phyloP scores from a whole-genome alignment of 2,113 vertebrate genomes.

The Haemorhous mexicanus region DNA sequence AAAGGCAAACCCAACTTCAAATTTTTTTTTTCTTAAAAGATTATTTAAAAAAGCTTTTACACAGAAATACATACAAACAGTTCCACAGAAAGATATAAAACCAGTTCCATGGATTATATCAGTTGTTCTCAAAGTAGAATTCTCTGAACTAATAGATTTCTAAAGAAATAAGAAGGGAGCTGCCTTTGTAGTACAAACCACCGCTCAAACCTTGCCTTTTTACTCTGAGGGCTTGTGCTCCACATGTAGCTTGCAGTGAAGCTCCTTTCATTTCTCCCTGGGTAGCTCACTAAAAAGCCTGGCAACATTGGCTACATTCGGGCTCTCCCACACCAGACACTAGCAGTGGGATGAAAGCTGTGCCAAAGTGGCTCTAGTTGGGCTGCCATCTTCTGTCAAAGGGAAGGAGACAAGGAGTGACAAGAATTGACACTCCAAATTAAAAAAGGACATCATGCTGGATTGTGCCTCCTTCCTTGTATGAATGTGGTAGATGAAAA shows the following conservation, averaged over 20 bases:
- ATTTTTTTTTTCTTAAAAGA: neutral
- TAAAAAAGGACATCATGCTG: neutral
- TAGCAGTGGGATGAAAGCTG: neutral
- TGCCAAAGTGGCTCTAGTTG: neutral
- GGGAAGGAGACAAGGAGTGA: neutral
- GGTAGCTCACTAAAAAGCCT: neutral
- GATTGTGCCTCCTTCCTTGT: neutral
- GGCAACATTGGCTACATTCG: accelerated
- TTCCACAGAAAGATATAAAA: neutral
- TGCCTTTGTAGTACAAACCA: neutral
- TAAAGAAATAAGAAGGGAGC: neutral
- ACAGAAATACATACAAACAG: neutral
- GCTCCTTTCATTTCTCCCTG: neutral
- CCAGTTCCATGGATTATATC: neutral
- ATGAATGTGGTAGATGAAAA: neutral
- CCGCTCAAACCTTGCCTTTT: neutral
- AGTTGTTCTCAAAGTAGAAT: neutral
- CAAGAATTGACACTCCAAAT: neutral
- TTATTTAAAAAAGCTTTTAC: neutral
- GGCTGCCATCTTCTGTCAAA: neutral
- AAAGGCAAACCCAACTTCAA: neutral
- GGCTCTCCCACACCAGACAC: neutral
- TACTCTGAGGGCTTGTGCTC: neutral
- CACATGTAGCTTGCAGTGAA: neutral
- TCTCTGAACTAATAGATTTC: neutral